Percentiles rank a stretch among this genome's conserved stretches.
phyloP scores from a whole-genome alignment of 2,113 vertebrate species.

The Cyanoderma ruficeps region DNA sequence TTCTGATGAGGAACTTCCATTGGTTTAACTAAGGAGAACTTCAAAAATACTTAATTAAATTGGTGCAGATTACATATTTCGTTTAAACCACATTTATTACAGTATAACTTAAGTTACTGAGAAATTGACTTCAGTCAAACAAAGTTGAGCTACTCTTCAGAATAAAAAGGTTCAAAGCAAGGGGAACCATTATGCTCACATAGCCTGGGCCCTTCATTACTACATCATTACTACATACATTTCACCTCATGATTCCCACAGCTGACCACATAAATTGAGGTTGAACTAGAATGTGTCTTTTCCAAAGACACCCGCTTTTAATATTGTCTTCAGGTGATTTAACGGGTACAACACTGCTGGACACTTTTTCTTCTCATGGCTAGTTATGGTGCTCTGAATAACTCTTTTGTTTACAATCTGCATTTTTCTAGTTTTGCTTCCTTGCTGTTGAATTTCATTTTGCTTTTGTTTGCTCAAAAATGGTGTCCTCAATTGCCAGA shows the following conservation, averaged over 20 bases:
- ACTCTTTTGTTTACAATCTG: background rate
- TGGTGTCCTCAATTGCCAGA: background rate
- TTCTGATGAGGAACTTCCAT: constrained; percentile 1
- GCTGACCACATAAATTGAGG: background rate
- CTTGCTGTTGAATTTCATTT: background rate
- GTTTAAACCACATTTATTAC: constrained; percentile 2
- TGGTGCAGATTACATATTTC: background rate
- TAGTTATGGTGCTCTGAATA: background rate
- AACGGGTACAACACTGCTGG: background rate
- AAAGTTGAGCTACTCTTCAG: background rate
- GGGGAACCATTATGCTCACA: background rate
- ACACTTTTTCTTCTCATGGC: background rate
- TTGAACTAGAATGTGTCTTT: background rate
- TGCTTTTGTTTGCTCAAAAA: background rate
- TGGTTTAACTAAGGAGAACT: background rate
- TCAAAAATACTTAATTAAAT: background rate
- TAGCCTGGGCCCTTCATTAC: background rate
- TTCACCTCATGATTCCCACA: background rate
- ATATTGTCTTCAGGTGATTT: background rate
- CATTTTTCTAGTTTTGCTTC: background rate
- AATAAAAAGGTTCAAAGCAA: background rate
- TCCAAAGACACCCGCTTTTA: background rate
- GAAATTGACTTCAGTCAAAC: background rate
- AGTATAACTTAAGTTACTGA: background rate
- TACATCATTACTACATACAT: background rate